Evolutionary conservation across 2,888 invertebrate genomes (phyloP), one percentile per base, ranked within the genome.

Genomic region (Xestobium rufovillosum): DNA sequence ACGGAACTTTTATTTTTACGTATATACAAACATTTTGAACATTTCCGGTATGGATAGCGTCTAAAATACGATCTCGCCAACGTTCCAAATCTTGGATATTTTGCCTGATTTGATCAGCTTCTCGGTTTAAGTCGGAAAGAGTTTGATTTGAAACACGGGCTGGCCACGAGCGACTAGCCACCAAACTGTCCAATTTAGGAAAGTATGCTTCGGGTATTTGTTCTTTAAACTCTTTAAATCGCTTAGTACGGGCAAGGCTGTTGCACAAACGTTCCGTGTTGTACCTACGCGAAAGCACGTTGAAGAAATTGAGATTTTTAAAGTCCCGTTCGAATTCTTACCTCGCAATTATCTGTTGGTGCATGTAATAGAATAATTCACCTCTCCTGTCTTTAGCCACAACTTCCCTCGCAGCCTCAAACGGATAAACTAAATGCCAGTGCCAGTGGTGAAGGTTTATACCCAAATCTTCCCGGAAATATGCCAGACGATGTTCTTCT

Each of bases 371-470:
- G 65, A 86, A 86, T 0, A 86, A 66, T 65, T 85, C 85, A 15
- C 86, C 85, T 17, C 84, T 75, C 35, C 85, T 72, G 57, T 86
- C 80, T 57, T 87, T 86, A 31, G 71, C 70, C 3, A 87, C 83
- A 26, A 84, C 75, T 26, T 67, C 63, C 28, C 51, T 49, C 0
- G 73, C 65, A 0, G 79, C 75, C 47, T 80, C 79, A 61, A 80
- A 80, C 0, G 88, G 88, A 61, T 88, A 89, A 2, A 89, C 87
- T 48, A 89, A 71, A 63, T 90, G 89, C 89, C 88, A 89, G 59
- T 89, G 88, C 88, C 89, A 90, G 60, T 90, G 89, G 61, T 89
- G 89, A 33, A 86, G 76, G 66, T 89, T 89, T 50, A 89, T 71
- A 45, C 86, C 87, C 42, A 87, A 69, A 61, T 88, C 89, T 60